Base-by-base conservation (phyloP, 2,888 invertebrate genomes). In the Euzetes globulus region DNA sequence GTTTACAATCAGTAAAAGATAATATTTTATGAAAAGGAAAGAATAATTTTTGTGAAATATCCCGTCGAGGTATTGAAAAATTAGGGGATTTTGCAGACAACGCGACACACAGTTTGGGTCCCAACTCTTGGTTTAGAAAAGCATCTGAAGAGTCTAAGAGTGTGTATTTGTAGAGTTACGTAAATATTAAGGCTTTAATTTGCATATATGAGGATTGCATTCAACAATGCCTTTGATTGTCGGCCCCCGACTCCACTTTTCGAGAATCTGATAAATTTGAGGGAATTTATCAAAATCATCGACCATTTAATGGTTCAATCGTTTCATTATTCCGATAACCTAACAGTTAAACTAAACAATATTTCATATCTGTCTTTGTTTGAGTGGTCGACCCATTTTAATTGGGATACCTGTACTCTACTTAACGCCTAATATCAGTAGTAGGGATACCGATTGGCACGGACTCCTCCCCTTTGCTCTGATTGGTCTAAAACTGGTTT, bases 51-150 rank as follows among this genome's bases (percentile, higher is more conserved):
- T 63, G 15, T 37, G 13, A 15, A 63, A 63, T 63, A 37, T 63
- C 63, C 63, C 63, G 63, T 63, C 27, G 63, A 63, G 33, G 63
- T 63, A 63, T 63, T 63, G 63, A 63, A 37, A 33, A 63, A 63
- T 63, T 19, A 33, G n/a, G 17, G 15, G 63, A 63, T 63, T 58
- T 63, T 15, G 17, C 63, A 29, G 63, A 63, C 27, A 37, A 63
- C 17, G n/a, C n/a, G 33, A 15, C 29, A 15, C 15, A 27, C 25
- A 25, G 27, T 29, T 22, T 5, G 41, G 11, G 41, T 41, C 41
- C 41, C 41, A 41, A 41, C 41, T 41, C 41, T 41, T 41, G 41
- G 11, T 13, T 1, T 4, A 5, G 13, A 41, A 63, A 33, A n/a
- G 33, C 11, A 63, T 63, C 33, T 17, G 37, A 63, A 33, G 37